Evolutionary conservation across 2,888 invertebrate genomes (phyloP).

Genomic region (Lepas anatifera): DNA sequence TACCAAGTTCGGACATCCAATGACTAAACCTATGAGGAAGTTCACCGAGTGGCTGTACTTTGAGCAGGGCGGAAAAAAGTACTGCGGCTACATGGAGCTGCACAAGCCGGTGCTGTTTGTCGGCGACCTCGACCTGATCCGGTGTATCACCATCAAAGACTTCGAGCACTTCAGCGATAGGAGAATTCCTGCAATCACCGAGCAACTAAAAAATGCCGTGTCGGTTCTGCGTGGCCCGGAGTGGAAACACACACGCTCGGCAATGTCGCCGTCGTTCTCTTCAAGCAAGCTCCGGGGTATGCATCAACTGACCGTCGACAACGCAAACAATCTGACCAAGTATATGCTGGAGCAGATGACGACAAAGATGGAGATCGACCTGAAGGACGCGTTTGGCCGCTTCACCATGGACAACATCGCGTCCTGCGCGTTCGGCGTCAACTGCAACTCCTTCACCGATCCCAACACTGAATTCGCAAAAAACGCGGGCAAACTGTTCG

Average conservation of each 20-base stretch:
- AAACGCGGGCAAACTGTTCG: background rate
- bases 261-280: conserved; percentile 52
- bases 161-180: background rate
- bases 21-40: background rate
- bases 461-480: conserved; percentile 30
- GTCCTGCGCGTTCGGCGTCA: conserved; percentile 48
- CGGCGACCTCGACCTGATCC: background rate
- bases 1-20: background rate
- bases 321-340: conserved; percentile 41
- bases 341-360: conserved; percentile 34
- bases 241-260: conserved; percentile 50
- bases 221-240: conserved; percentile 34
- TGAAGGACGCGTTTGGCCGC: conserved; percentile 45
- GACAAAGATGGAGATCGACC: conserved; percentile 35
- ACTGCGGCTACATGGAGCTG: background rate
- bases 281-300: conserved; percentile 52
- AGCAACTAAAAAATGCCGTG: background rate
- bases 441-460: conserved; percentile 45
- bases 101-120: background rate
- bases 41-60: background rate
- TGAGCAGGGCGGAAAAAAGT: background rate
- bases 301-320: conserved; percentile 46
- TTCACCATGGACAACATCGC: conserved; percentile 50
- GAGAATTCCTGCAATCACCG: background rate
- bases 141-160: background rate